Conservation (phyloP, 1,140 invertebrate species). For the Akabosia matsudoensis region DNA sequence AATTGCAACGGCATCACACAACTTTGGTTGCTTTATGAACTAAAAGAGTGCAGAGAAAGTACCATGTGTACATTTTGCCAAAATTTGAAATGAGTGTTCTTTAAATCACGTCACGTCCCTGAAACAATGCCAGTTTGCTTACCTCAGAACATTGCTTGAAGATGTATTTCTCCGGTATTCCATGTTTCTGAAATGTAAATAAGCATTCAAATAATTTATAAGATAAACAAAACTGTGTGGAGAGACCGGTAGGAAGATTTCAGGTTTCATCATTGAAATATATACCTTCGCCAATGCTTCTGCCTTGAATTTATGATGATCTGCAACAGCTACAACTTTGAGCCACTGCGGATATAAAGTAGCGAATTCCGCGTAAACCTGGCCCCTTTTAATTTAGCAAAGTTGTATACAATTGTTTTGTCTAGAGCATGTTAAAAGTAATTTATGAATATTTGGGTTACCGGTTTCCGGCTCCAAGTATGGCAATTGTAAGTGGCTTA, state of each 20-base stretch:
- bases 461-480: slow-evolving; percentile 38
- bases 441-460: no score
- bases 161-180: slow-evolving; percentile 33
- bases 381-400: slow-evolving; percentile 26
- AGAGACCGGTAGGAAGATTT: no score
- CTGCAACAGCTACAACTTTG: slow-evolving; percentile 51
- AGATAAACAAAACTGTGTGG: neutral
- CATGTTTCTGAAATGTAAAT: slow-evolving; percentile 25
- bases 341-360: slow-evolving; percentile 46
- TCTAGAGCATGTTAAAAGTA: no score
- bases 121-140: neutral
- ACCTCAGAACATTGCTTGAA: slow-evolving; percentile 37
- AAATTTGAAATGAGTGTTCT: neutral
- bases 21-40: slow-evolving; percentile 48
- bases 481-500: slow-evolving; percentile 39
- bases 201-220: neutral
- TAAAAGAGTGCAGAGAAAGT: slow-evolving; percentile 29
- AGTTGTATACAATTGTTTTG: slow-evolving; percentile 4
- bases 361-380: slow-evolving; percentile 49
- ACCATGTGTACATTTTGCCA: neutral
- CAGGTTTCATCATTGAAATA: slow-evolving; percentile 5
- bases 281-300: slow-evolving; percentile 47
- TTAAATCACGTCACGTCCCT: no score
- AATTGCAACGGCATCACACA: slow-evolving; percentile 55
- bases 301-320: slow-evolving; percentile 49